Base-by-base conservation (phyloP, 2,113 vertebrate genomes). In the Cariama cristata region DNA sequence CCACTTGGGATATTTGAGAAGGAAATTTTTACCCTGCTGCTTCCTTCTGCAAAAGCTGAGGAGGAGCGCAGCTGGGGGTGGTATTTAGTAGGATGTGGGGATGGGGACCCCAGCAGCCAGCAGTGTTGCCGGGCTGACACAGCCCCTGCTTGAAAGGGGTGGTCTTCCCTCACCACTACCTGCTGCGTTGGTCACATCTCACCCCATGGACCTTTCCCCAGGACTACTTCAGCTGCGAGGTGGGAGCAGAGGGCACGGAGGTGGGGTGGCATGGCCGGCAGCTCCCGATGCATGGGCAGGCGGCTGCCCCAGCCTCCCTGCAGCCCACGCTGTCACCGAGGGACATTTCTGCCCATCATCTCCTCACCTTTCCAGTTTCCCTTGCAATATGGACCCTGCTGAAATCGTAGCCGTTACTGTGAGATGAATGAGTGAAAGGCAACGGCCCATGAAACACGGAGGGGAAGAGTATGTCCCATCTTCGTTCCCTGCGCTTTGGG, bases 401-500 rank as follows among this genome's bases (percentile, higher is more conserved):
- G 69, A 85, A 59, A 63, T 47, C 3, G 2, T 52, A 62, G 45
- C 8, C 40, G 6, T 53, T 35, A 63, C 20, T 4, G 3, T 22
- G 64, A 66, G 14, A 55, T 16, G 44, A 66, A 45, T 0, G 2
- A 45, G 45, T 47, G 44, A 75, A 89, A 60, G 9, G 18, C 16
- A 56, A 38, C 0, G 1, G 38, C 18, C 50, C 15, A 5, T 19
- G 79, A 49, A 80, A 26, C 24, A 53, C 1, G 2, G 8, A 55
- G 40, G 50, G 15, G 27, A 52, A 66, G 30, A 42, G 4, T 9
- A 59, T 15, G 20, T 27, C n/a, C 58, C 11, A 6, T 55, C 27
- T 52, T 52, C 2, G 0, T 2, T 28, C 49, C 2, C 20, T 8
- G 26, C 0, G 0, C 32, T 62, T 59, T 8, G 38, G 11, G 10